phyloP scores from a whole-genome alignment of 2,888 invertebrate species.

The Arctia plantaginis region DNA sequence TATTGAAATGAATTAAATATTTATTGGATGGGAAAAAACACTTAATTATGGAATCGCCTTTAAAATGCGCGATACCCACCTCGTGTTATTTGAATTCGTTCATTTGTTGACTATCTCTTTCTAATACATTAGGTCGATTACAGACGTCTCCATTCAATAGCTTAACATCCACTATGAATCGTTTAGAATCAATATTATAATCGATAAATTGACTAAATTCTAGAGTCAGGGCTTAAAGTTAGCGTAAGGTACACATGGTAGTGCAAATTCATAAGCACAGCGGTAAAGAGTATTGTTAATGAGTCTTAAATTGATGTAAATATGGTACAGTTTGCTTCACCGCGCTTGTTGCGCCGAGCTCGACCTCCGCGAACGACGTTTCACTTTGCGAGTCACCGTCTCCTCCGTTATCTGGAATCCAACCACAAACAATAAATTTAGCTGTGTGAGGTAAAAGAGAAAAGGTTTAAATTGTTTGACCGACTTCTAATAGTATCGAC shows the following conservation, averaged over 20 bases:
- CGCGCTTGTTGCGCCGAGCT: constrained; percentile 60
- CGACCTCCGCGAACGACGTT: constrained; percentile 58
- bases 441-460: neutral
- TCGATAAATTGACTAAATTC: neutral
- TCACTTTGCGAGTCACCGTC: constrained; percentile 55
- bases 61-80: neutral
- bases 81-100: neutral
- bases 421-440: neutral
- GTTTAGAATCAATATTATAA: constrained; percentile 2
- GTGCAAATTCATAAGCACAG: constrained; percentile 41
- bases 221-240: constrained; percentile 25
- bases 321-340: constrained; percentile 50
- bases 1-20: neutral
- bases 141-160: constrained; percentile 1
- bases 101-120: neutral
- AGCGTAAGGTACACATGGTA: constrained; percentile 33
- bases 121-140: neutral
- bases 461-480: neutral
- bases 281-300: constrained; percentile 29
- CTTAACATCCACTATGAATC: constrained; percentile 3
- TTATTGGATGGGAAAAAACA: neutral
- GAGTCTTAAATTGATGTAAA: constrained; percentile 25
- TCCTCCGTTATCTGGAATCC: constrained; percentile 66
- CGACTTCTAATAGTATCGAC: neutral
- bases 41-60: neutral